Conservation (phyloP, 2,113 vertebrate genomes). For the Cygnus atratus region DNA sequence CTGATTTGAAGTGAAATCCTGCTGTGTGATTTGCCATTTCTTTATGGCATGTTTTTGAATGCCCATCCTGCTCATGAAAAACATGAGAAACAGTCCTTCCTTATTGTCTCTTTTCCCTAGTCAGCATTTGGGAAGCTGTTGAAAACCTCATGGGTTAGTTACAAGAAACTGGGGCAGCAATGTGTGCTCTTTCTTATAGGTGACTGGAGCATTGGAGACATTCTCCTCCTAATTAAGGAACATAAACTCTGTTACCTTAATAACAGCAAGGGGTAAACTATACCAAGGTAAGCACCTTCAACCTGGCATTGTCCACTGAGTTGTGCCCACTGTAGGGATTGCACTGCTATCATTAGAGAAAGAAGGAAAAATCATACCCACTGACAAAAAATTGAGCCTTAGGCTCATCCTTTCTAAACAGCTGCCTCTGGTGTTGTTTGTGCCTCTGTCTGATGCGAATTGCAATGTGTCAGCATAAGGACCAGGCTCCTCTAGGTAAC, state of each 20-base stretch:
- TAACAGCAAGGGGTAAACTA: background rate
- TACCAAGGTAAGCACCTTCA: background rate
- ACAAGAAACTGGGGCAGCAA: background rate
- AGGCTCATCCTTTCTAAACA: background rate
- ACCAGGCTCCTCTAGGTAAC: background rate
- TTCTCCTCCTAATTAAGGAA: slow-evolving; percentile 20
- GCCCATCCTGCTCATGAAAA: background rate
- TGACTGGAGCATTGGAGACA: background rate
- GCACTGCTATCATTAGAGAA: background rate
- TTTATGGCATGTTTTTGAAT: background rate
- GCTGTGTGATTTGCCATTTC: background rate
- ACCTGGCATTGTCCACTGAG: background rate
- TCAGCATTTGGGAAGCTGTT: background rate
- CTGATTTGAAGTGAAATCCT: background rate
- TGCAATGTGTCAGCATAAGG: background rate
- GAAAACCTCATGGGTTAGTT: background rate
- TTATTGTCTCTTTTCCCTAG: background rate
- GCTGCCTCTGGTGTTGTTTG: background rate
- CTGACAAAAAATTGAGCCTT: background rate
- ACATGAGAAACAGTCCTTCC: background rate
- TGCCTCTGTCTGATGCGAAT: background rate
- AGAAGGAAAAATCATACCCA: background rate
- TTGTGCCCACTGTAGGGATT: background rate
- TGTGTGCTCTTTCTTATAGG: background rate
- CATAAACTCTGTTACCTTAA: slow-evolving; percentile 20